These are phyloP conservation scores for Octodonta nipae DNA, from an alignment of 2,888 invertebrate genomes.

Conservation along the genomic window DNA sequence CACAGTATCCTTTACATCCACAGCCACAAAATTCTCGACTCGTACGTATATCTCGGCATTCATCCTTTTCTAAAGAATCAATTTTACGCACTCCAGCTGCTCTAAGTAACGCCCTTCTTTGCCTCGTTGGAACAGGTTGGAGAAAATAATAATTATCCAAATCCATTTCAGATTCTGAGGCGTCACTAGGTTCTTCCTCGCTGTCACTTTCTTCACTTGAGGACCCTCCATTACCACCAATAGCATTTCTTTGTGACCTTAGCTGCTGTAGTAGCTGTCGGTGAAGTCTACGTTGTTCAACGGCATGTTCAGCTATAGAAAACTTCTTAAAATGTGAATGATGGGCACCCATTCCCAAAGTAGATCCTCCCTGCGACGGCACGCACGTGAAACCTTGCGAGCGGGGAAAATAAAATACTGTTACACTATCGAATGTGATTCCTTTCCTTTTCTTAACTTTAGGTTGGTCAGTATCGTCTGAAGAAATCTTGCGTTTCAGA, in stretches of 20 bases:
- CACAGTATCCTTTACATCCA: slow-evolving; percentile 82
- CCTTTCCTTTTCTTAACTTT: slow-evolving; percentile 59
- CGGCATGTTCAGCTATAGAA: slow-evolving; percentile 74
- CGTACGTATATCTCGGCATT: slow-evolving; percentile 80
- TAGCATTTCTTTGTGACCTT: slow-evolving; percentile 52
- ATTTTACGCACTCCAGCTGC: slow-evolving; percentile 91
- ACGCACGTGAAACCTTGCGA: slow-evolving; percentile 85
- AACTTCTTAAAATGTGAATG: slow-evolving; percentile 63
- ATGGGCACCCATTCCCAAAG: slow-evolving; percentile 78
- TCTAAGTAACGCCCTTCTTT: slow-evolving; percentile 72
- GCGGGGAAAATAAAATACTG: slow-evolving; percentile 88
- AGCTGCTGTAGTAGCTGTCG: slow-evolving; percentile 61
- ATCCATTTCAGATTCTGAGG: slow-evolving; percentile 71
- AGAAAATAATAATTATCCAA: slow-evolving; percentile 81
- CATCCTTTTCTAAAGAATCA: slow-evolving; percentile 84
- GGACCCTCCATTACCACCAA: slow-evolving; percentile 38
- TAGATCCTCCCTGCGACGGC: slow-evolving; percentile 80
- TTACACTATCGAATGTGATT: slow-evolving; percentile 82
- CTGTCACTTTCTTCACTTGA: slow-evolving; percentile 75
- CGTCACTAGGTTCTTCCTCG: slow-evolving; percentile 70
- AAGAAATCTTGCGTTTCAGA: slow-evolving; percentile 51
- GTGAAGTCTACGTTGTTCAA: slow-evolving; percentile 77
- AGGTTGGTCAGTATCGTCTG: slow-evolving; percentile 35
- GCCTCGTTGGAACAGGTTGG: slow-evolving; percentile 84
- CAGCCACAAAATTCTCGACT: slow-evolving; percentile 91